Evolutionary conservation across 2,797 vertebrate genomes (phyloP), one percentile per base, ranked within the genome.

Genomic region (Benthosema pterotum): DNA sequence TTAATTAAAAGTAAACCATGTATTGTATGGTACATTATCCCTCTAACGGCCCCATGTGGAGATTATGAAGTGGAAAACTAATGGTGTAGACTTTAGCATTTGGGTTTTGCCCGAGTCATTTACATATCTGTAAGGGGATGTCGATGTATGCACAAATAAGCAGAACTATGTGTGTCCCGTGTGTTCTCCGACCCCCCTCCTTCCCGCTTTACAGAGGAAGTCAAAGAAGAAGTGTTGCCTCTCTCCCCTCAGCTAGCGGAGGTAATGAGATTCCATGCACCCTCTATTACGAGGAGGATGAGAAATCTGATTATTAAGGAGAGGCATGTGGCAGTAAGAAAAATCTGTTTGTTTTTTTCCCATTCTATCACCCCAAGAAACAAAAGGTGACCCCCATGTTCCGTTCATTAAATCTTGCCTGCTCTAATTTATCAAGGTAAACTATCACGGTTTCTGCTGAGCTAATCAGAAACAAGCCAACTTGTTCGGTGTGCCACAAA

Each of bases 21-120:
- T 96, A 96, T 95, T 94, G 95, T 97, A 98, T 95, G 96, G 95
- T 97, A 98, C 97, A 99, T 98, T 98, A 99, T 99, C 94, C 93
- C 94, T 91, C 95, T 97, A 99, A 98, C 96, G 96, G 95, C 95
- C 95, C 94, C 97, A 96, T 97, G 96, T 95, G 95, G 96, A 95
- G 96, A 95, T 96, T 94, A 96, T 96, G 95, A 97, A 98, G 95
- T 96, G 95, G 94, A 98, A 97, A 97, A 97, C 95, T 97, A 98
- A 98, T 97, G 95, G 96, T 95, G 94, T 96, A 95, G 95, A 97
- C 95, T 97, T 96, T 94, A 96, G 93, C 94, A 95, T 96, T 97
- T 96, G 94, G 93, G 94, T 94, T 95, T 95, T 91, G 94, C 91
- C 91, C 88, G 90, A 93, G 91, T 95, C 89, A 96, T 97, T 96